Base-by-base conservation (phyloP, 37 sponge, comb jelly and placozoan genomes). In the Sycon ciliatum region DNA sequence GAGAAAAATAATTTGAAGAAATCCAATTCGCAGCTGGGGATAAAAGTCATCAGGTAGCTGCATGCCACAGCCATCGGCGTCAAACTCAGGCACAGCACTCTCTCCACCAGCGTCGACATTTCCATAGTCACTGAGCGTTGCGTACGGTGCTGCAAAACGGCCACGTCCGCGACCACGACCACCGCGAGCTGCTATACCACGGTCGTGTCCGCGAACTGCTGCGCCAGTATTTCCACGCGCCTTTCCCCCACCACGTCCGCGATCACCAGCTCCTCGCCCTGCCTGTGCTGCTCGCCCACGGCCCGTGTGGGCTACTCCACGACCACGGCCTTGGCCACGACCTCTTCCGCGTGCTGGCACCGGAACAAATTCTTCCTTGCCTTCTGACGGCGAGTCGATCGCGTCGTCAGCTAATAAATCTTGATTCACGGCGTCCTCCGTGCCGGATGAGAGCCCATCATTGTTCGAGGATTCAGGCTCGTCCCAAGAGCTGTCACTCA, bases 1-100 rank as follows among this genome's bases (percentile, higher is more conserved):
- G 37, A 40, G 29, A 74, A 61, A 37, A 62, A 74, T 2, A 74
- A 32, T 42, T 61, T 49, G 1, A 74, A 74, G 28, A 74, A 32
- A 1, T 29, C 26, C 24, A 74, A n/a, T 6, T 63, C 46, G 11
- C 39, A 58, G 13, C 61, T 20, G 0, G 38, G 40, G 23, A 33
- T 36, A 61, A n/a, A n/a, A n/a, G n/a, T n/a, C n/a, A n/a, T n/a
- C n/a, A n/a, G n/a, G n/a, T n/a, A n/a, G n/a, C n/a, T n/a, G n/a
- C n/a, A n/a, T n/a, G n/a, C n/a, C n/a, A n/a, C n/a, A n/a, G n/a
- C n/a, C n/a, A n/a, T n/a, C n/a, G n/a, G n/a, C n/a, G n/a, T n/a
- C n/a, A n/a, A n/a, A n/a, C n/a, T n/a, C n/a, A n/a, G n/a, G n/a
- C n/a, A n/a, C n/a, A n/a, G n/a, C n/a, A n/a, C n/a, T n/a, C n/a